A percentile compares a stretch with the other conserved stretches of the same genome.
Conservation (phyloP, 2,888 invertebrate species). For the Cantharis nigra region DNA sequence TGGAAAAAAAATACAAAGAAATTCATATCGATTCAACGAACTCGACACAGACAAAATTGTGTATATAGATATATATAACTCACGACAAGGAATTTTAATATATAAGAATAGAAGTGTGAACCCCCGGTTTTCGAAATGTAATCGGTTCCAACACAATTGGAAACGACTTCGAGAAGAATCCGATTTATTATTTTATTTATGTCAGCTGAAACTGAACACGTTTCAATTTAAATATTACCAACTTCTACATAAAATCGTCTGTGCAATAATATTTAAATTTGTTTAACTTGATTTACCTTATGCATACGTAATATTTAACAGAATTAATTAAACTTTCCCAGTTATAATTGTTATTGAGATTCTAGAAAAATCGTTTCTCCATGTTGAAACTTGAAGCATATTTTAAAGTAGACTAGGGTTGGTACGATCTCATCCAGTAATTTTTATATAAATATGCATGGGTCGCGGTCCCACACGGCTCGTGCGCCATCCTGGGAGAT, state of each 20-base stretch:
- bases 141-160: conserved; percentile 35
- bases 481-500: conserved; percentile 28
- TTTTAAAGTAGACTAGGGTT: conserved; percentile 30
- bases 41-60: conserved; percentile 36
- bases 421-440: conserved; percentile 35
- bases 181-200: conserved; percentile 36
- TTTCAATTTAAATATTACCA: conserved; percentile 22
- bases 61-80: conserved; percentile 30
- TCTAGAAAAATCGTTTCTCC: conserved; percentile 18
- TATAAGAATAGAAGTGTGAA: conserved; percentile 35
- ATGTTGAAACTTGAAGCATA: conserved; percentile 25
- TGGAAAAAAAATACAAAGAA: neutral
- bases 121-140: conserved; percentile 39
- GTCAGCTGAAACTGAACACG: conserved; percentile 17
- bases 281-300: neutral
- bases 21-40: conserved; percentile 33
- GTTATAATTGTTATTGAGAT: conserved; percentile 22
- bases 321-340: neutral
- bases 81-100: conserved; percentile 40
- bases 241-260: conserved; percentile 15
- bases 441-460: conserved; percentile 47
- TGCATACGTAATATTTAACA: neutral
- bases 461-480: conserved; percentile 38
- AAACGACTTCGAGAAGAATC: conserved; percentile 36
- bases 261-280: conserved; percentile 7